Evolutionary conservation across 2,888 invertebrate genomes (phyloP).

Genomic region (Acheta domesticus): DNA sequence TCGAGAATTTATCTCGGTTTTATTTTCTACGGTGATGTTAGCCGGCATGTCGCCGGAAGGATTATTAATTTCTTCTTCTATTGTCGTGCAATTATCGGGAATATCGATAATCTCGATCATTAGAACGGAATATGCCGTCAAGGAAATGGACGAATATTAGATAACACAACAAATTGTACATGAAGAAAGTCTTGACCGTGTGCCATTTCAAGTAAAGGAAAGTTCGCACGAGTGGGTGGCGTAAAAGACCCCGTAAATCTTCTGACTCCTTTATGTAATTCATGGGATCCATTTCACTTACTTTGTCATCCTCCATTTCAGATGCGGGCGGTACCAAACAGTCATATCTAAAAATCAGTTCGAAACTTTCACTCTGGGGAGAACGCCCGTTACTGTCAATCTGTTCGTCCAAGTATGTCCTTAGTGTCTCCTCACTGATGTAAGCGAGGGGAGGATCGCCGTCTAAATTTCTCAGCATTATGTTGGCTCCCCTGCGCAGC

Average conservation of each 20-base stretch:
- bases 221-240: not conserved
- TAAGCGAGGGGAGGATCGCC: not conserved
- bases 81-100: too few species aligned
- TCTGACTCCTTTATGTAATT: not conserved
- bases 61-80: too few species aligned
- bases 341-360: not conserved
- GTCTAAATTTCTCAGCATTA: not conserved
- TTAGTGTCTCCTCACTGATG: not conserved
- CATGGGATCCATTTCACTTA: not conserved
- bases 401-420: not conserved
- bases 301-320: not conserved
- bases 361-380: not conserved
- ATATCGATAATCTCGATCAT: not conserved
- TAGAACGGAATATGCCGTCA: not conserved
- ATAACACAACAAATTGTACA: not conserved
- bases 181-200: not conserved
- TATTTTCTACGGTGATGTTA: too few species aligned
- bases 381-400: not conserved
- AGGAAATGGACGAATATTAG: not conserved
- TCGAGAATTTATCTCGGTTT: too few species aligned
- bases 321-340: not conserved
- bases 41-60: too few species aligned
- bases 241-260: not conserved
- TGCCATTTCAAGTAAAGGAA: conserved; percentile 5
- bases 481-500: not conserved